phyloP scores from a whole-genome alignment of 2,113 vertebrate species.

The Perccottus glenii region DNA sequence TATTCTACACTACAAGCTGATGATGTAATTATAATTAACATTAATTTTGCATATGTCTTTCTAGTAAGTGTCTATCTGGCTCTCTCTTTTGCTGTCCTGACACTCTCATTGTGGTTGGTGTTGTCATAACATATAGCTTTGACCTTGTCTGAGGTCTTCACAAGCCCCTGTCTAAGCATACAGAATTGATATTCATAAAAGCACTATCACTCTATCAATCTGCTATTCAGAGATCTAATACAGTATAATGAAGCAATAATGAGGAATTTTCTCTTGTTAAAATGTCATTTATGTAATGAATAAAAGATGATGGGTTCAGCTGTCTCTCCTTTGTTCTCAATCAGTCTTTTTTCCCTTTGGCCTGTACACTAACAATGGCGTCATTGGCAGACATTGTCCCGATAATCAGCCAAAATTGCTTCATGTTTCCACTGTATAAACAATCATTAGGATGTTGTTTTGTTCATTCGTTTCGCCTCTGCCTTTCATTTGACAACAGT shows the following conservation, averaged over 20 bases:
- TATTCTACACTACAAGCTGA: slow-evolving; percentile 1
- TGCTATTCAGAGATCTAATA: slow-evolving; percentile 75
- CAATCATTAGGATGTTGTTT: slow-evolving; percentile 81
- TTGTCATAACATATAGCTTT: slow-evolving; percentile 74
- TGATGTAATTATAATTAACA: neutral
- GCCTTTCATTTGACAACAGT: slow-evolving; percentile 75
- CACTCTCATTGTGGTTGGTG: slow-evolving; percentile 42
- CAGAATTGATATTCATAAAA: slow-evolving; percentile 75
- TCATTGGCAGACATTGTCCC: slow-evolving; percentile 78
- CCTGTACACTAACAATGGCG: slow-evolving; percentile 76
- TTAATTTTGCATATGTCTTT: slow-evolving; percentile 9
- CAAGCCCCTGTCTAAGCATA: slow-evolving; percentile 70
- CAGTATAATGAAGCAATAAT: slow-evolving; percentile 80
- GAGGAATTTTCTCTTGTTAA: slow-evolving; percentile 80
- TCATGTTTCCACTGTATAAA: slow-evolving; percentile 78
- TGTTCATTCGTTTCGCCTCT: slow-evolving; percentile 74
- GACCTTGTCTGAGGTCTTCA: slow-evolving; percentile 74
- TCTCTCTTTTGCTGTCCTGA: slow-evolving; percentile 42
- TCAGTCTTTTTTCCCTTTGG: slow-evolving; percentile 57
- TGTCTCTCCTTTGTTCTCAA: slow-evolving; percentile 77
- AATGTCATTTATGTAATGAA: slow-evolving; percentile 81
- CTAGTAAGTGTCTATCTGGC: slow-evolving; percentile 19
- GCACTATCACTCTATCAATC: slow-evolving; percentile 76
- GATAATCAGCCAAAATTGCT: slow-evolving; percentile 78
- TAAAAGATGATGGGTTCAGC: slow-evolving; percentile 79